phyloP scores from a whole-genome alignment of 2,113 vertebrate species.

The Caranx melampygus region DNA sequence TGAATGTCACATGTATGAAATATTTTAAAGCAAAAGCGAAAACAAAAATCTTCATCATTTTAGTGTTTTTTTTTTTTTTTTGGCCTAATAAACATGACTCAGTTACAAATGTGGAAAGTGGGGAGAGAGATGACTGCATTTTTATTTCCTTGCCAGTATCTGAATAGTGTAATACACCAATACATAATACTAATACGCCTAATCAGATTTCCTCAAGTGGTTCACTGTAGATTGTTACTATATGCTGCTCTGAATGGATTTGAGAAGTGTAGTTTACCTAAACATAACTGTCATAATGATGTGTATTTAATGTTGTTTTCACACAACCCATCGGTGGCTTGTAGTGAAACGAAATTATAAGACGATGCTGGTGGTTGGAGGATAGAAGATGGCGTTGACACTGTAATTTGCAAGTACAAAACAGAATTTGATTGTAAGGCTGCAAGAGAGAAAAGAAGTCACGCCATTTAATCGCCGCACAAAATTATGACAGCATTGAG shows the following conservation, averaged over 20 bases:
- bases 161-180: too few species aligned
- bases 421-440: slow-evolving; percentile 38
- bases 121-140: too few species aligned
- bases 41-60: too few species aligned
- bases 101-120: too few species aligned
- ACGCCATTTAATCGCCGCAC: slow-evolving; percentile 41
- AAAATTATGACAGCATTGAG: slow-evolving; percentile 58
- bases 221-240: background rate
- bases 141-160: too few species aligned
- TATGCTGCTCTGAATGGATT: background rate
- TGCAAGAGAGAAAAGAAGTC: slow-evolving; percentile 30
- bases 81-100: too few species aligned
- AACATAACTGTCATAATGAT: background rate
- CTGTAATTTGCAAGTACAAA: slow-evolving; percentile 32
- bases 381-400: slow-evolving; percentile 27
- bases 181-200: background rate
- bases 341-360: slow-evolving; percentile 25
- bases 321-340: slow-evolving; percentile 15
- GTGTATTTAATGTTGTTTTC: background rate
- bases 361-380: background rate
- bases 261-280: background rate
- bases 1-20: too few species aligned
- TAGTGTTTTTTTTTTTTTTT: too few species aligned
- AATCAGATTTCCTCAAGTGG: background rate
- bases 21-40: too few species aligned